Evolutionary conservation across 2,888 invertebrate species (phyloP).

Genomic region (Heliconius ismenius): DNA sequence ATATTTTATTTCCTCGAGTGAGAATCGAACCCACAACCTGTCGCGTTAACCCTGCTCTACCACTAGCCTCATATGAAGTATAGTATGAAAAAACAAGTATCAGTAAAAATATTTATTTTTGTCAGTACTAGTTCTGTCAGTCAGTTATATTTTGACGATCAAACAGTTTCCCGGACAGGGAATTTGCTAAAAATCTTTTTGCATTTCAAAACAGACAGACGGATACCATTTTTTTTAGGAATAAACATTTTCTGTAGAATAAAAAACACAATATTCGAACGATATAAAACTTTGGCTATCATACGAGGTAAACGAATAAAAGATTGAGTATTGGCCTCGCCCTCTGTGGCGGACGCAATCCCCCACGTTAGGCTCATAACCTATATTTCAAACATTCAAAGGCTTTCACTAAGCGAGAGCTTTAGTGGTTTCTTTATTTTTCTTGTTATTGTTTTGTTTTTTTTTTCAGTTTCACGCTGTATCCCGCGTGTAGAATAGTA

Average conservation of each 20-base stretch:
- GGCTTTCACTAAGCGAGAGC: not conserved
- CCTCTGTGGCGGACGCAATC: slow-evolving; percentile 13
- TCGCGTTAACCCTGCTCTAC: no score
- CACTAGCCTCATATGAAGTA: no score
- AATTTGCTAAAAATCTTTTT: not conserved
- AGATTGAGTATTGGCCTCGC: slow-evolving; percentile 24
- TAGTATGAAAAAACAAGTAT: no score
- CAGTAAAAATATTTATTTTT: not conserved
- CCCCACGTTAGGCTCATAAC: slow-evolving; percentile 2
- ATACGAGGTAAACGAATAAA: slow-evolving; percentile 30
- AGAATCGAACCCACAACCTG: no score
- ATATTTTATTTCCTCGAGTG: no score
- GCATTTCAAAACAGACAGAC: slow-evolving; percentile 4
- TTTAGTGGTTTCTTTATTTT: slow-evolving; percentile 3
- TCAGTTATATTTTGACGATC: not conserved
- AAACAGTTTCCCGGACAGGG: not conserved
- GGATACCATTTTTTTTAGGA: slow-evolving; percentile 1
- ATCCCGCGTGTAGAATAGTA: no score
- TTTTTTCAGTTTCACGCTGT: not conserved
- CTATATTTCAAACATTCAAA: slow-evolving; percentile 22
- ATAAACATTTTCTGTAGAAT: slow-evolving; percentile 5
- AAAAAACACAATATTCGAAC: slow-evolving; percentile 9
- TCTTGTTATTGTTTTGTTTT: not conserved
- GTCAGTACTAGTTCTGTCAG: not conserved
- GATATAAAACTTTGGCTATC: slow-evolving; percentile 4